These are phyloP conservation scores for Distichodus sexfasciatus DNA, from an alignment of 2,797 vertebrate genomes.

Conservation along the genomic window DNA sequence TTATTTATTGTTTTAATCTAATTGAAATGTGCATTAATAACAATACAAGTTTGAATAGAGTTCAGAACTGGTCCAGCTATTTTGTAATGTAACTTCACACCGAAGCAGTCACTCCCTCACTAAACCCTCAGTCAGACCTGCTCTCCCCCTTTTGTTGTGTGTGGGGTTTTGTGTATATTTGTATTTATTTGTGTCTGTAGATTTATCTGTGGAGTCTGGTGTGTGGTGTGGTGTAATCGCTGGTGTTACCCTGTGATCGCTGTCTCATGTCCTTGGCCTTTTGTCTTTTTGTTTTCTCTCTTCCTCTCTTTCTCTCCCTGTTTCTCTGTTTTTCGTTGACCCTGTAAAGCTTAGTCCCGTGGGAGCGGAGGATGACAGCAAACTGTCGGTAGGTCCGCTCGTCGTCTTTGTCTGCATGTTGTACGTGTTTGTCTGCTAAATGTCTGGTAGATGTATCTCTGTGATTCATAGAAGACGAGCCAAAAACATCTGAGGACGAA, in stretches of 20 bases:
- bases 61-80: no score
- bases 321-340: conserved; percentile 63
- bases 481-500: background rate
- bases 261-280: conserved; percentile 76
- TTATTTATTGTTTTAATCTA: no score
- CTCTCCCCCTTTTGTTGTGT: background rate
- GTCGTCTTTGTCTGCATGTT: conserved; percentile 44
- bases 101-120: no score
- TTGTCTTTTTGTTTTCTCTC: conserved; percentile 47
- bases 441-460: conserved; percentile 49
- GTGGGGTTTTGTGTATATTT: background rate
- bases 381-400: conserved; percentile 88
- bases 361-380: conserved; percentile 83
- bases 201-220: conserved; percentile 44
- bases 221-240: conserved; percentile 56
- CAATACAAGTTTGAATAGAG: no score
- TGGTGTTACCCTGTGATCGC: conserved; percentile 55
- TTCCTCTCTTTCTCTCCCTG: background rate
- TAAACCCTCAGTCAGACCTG: background rate
- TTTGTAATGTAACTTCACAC: no score
- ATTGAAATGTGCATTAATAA: no score
- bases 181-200: conserved; percentile 6
- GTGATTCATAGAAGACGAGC: conserved; percentile 14
- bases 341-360: conserved; percentile 78
- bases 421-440: conserved; percentile 48